Conservation (phyloP, 2,888 invertebrate genomes). For the Xestia c-nigrum region DNA sequence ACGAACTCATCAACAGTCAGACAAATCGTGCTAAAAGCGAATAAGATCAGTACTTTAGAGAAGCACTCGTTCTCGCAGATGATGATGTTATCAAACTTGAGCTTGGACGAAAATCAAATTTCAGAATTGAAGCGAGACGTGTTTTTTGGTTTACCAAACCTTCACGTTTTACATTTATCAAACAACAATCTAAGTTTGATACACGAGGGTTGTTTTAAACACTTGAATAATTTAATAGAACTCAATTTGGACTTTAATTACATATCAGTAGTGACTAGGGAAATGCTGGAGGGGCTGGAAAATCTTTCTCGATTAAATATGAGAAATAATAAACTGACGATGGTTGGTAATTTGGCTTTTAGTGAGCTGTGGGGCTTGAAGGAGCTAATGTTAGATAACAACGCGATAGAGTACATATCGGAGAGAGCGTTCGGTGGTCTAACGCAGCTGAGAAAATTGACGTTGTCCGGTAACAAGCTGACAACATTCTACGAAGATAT, state of each 20-base stretch:
- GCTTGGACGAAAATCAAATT: constrained; percentile 94
- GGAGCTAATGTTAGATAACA: constrained; percentile 93
- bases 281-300: constrained; percentile 94
- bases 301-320: constrained; percentile 93
- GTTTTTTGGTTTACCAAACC: constrained; percentile 93
- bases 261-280: constrained; percentile 94
- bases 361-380: constrained; percentile 93
- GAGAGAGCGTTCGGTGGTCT: constrained; percentile 94
- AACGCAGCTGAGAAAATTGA: constrained; percentile 92
- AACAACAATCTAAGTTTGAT: constrained; percentile 96
- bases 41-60: constrained; percentile 92
- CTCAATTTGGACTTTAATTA: constrained; percentile 95
- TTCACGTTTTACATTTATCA: constrained; percentile 94
- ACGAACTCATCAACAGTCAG: constrained; percentile 93
- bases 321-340: constrained; percentile 93
- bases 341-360: constrained; percentile 95
- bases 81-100: constrained; percentile 92
- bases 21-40: constrained; percentile 93
- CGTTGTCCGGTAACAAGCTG: constrained; percentile 94
- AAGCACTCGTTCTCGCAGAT: constrained; percentile 94
- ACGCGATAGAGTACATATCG: constrained; percentile 93
- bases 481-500: constrained; percentile 93
- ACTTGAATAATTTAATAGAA: constrained; percentile 93
- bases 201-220: constrained; percentile 96
- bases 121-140: constrained; percentile 93